Evolutionary conservation across 1,140 invertebrate genomes (phyloP).

Genomic region (Atta cephalotes): DNA sequence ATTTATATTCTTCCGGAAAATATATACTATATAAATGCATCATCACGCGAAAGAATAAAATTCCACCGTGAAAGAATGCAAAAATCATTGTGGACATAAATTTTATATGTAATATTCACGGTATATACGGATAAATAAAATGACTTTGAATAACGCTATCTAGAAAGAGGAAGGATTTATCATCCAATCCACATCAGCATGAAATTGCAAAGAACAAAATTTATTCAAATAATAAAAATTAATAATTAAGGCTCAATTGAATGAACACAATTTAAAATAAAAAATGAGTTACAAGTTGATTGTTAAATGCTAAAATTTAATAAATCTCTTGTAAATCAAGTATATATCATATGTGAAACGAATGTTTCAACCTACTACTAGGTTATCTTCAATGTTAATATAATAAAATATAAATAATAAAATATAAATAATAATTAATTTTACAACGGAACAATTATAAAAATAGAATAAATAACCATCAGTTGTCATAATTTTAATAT

Average conservation of each 20-base stretch:
- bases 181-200: background rate
- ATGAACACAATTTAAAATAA: no score
- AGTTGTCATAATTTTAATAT: no score
- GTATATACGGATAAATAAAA: background rate
- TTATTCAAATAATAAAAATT: slow-evolving; percentile 30
- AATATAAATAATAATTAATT: no score
- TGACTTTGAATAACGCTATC: background rate
- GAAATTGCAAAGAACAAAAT: background rate
- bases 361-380: no score
- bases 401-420: no score
- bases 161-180: background rate
- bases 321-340: no score
- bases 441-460: no score
- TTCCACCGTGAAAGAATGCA: background rate
- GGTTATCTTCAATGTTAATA: no score
- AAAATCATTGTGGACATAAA: background rate
- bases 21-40: slow-evolving; percentile 31
- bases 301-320: no score
- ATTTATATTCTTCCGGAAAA: slow-evolving; percentile 15
- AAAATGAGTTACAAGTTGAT: no score
- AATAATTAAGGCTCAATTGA: background rate
- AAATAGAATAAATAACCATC: no score
- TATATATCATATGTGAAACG: no score
- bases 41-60: background rate
- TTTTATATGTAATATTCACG: background rate